Base-by-base conservation (phyloP, 2,113 vertebrate species). In the Bucco capensis region DNA sequence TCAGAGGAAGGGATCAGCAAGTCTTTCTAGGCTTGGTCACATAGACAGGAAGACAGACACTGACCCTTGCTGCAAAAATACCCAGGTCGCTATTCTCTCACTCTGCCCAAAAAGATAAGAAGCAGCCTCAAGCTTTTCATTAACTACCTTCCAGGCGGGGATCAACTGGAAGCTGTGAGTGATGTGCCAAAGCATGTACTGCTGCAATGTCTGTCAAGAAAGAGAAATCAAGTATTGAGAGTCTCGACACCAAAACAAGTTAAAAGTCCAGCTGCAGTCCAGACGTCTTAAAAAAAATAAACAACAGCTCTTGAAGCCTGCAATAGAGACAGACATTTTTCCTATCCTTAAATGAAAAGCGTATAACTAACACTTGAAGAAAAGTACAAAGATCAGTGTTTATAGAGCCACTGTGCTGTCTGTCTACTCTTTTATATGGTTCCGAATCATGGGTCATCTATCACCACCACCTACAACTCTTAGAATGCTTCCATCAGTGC, bases 261-360 rank as follows among this genome's bases (percentile, higher is more conserved):
- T 75, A 82, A 74, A 94, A 78, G n/a, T n/a, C 70, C 38, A 47
- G 28, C 60, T 60, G 22, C 79, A 89, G 73, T 62, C 54, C 54
- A 83, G 37, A 37, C 42, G 46, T 35, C n/a, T n/a, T n/a, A n/a
- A n/a, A n/a, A 5, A 28, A 46, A 19, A 64, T n/a, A 56, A 42
- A 24, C 28, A 46, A 27, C 8, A 28, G 3, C 35, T 27, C 30
- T 51, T 73, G 21, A 88, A 60, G 16, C 21, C 53, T 54, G 12
- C 40, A 70, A 53, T 21, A 74, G 2, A 57, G n/a, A 54, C 67
- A 62, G 5, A 5, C 2, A 54, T 62, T 66, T 70, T 75, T 5
- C 18, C 14, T 38, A 23, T 6, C 6, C 1, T 61, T 38, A 83
- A 85, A 60, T 10, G 14, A 42, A 31, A 82, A 37, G 31, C 4